A percentile compares a stretch with the other conserved stretches of the same genome.
Evolutionary conservation across 2,113 vertebrate genomes (phyloP).

Genomic region (Tangachromis dhanisi): DNA sequence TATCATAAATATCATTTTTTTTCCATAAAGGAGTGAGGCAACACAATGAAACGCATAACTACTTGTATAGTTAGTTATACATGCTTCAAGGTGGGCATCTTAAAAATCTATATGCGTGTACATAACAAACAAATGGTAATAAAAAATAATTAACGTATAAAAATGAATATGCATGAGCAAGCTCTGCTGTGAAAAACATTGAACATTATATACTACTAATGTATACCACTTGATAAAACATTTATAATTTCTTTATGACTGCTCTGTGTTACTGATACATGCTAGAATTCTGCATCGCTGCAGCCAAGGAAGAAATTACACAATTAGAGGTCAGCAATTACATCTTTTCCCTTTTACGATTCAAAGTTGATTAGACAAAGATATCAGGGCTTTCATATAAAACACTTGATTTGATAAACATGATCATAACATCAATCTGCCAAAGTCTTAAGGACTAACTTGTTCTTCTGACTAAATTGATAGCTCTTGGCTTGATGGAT

Average conservation of each 20-base stretch:
- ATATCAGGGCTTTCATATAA: background rate
- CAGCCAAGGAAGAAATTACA: background rate
- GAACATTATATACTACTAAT: background rate
- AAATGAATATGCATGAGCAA: background rate
- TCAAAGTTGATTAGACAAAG: background rate
- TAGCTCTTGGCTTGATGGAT: background rate
- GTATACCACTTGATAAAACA: background rate
- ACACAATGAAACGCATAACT: background rate
- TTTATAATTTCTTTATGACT: background rate
- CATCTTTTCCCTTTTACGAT: background rate
- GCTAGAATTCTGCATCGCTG: background rate
- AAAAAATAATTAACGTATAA: background rate
- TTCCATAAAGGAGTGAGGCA: background rate
- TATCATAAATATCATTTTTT: background rate
- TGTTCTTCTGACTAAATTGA: background rate
- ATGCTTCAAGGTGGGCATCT: accelerated
- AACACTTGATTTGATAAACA: background rate
- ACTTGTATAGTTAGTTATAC: background rate
- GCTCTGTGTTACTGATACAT: background rate
- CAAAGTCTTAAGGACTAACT: background rate
- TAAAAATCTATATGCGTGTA: accelerated
- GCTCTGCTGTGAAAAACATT: background rate
- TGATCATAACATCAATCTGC: background rate
- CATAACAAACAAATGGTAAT: background rate
- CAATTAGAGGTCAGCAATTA: background rate